A percentile compares a stretch with the other conserved stretches of the same genome.
phyloP scores from a whole-genome alignment of 2,888 invertebrate genomes.

The Gryllus longicercus region DNA sequence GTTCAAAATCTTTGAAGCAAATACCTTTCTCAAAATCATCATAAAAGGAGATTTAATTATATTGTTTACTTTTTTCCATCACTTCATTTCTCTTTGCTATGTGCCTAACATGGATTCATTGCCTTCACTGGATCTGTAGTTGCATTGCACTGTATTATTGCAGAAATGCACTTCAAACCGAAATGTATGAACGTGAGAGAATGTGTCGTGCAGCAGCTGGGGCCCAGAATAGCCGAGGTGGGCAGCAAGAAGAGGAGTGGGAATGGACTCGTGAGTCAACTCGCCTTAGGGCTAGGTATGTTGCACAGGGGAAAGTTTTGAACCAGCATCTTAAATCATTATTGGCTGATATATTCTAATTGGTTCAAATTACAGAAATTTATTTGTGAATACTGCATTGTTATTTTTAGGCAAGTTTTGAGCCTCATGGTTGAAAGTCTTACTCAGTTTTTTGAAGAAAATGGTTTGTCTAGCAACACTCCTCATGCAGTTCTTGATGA shows the following conservation, averaged over 20 bases:
- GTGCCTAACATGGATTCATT: too few relatives aligned
- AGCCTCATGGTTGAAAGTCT: conserved; percentile 50
- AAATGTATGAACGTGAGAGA: conserved; percentile 20
- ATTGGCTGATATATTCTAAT: too few relatives aligned
- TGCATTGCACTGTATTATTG: neutral
- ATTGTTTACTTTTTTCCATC: too few relatives aligned
- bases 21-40: too few relatives aligned
- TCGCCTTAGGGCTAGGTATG: conserved; percentile 40
- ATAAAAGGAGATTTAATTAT: too few relatives aligned
- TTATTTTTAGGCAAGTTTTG: conserved; percentile 46
- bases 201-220: neutral
- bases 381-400: conserved; percentile 21
- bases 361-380: neutral
- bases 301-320: too few relatives aligned
- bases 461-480: conserved; percentile 42
- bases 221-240: neutral
- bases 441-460: conserved; percentile 51
- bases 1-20: too few relatives aligned
- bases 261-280: conserved; percentile 41
- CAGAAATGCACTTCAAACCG: conserved; percentile 26
- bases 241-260: conserved; percentile 36
- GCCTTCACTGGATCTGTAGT: too few relatives aligned
- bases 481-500: conserved; percentile 42
- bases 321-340: too few relatives aligned
- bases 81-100: too few relatives aligned